phyloP scores from a whole-genome alignment of 2,888 invertebrate genomes.

The Synanthedon tipuliformis region DNA sequence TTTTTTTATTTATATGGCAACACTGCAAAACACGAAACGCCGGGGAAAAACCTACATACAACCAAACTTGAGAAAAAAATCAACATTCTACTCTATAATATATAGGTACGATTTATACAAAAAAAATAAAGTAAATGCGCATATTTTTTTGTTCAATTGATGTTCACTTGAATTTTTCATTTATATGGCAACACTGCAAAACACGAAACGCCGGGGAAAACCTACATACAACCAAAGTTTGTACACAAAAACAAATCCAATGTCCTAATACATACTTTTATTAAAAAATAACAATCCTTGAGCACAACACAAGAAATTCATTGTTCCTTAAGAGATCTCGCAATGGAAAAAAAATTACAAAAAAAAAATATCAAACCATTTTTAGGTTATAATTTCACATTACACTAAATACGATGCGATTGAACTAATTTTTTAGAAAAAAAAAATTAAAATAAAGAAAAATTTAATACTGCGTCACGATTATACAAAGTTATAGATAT shows the following conservation, averaged over 20 bases:
- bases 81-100: slow-evolving; percentile 2
- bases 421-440: slow-evolving; percentile 27
- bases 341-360: slow-evolving; percentile 17
- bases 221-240: background rate
- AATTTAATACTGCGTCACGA: background rate
- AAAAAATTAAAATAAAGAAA: slow-evolving; percentile 5
- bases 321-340: slow-evolving; percentile 45
- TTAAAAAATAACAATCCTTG: slow-evolving; percentile 39
- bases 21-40: slow-evolving; percentile 10
- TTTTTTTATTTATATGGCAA: slow-evolving; percentile 18
- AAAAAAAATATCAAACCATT: slow-evolving; percentile 1
- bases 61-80: background rate
- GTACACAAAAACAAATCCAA: slow-evolving; percentile 1
- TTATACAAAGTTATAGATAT: background rate
- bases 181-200: slow-evolving; percentile 20
- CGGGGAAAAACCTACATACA: slow-evolving; percentile 6
- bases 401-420: slow-evolving; percentile 7
- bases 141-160: background rate
- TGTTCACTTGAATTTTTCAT: slow-evolving; percentile 10
- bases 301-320: slow-evolving; percentile 49
- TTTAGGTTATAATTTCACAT: too few relatives aligned
- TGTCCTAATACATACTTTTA: background rate
- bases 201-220: slow-evolving; percentile 8
- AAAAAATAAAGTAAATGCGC: slow-evolving; percentile 14
- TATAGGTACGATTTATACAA: slow-evolving; percentile 12